Base-by-base conservation (phyloP, 2,797 vertebrate genomes). In the Sebastes glaucus region DNA sequence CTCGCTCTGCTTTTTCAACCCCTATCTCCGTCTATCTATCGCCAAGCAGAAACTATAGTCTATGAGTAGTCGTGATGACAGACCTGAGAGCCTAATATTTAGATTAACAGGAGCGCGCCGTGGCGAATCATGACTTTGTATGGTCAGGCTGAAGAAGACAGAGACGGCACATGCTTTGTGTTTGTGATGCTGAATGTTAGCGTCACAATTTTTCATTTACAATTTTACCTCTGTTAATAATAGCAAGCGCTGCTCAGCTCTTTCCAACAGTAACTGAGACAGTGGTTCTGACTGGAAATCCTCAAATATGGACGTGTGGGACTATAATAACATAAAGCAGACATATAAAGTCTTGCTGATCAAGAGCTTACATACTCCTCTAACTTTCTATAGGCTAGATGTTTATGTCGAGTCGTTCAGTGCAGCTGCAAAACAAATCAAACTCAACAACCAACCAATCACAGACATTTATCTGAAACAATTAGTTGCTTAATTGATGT, bases 51-150 rank as follows among this genome's bases (percentile, higher is more conserved):
- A 60, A 33, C 77, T 33, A 13, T 2, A 62, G 38, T 2, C 55
- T 28, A 20, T 64, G 71, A 85, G 75, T 8, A 7, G 53, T 60
- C 2, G 7, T 14, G 32, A 77, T 73, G 70, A 80, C 77, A 67
- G 20, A 76, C 10, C 13, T 2, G 23, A 74, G 16, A 86, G 71
- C 46, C 64, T 72, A 88, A 87, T 93, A 87, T 93, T 92, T 93
- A 90, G 56, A 91, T 7, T 55, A 82, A 53, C 25, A 16, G 27
- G 22, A 5, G 65, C 77, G 64, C 78, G 77, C 59, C 2, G 25
- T 18, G 22, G 28, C 1, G 9, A 28, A 4, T 46, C 78, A 70
- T 91, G 92, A 82, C 91, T 94, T 90, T 93, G 85, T 93, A 91
- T 90, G 89, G 91, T 91, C 82, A 89, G 11, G 23, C 53, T 14